Base-by-base conservation (phyloP, 2,888 invertebrate genomes). In the Tribolium freemani region DNA sequence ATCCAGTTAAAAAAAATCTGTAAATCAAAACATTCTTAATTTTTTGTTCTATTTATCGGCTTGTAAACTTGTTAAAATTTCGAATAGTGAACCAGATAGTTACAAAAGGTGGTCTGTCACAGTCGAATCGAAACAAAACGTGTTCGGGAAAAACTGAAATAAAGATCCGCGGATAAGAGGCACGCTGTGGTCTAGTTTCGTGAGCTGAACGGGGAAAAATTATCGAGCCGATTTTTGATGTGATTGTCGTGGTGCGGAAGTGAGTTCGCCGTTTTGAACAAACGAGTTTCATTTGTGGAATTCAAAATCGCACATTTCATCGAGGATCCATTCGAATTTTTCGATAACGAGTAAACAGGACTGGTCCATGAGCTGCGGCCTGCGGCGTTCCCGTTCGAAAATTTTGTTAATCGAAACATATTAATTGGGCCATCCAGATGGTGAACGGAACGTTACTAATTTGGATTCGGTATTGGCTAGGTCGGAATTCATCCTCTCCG, bases 111-210 rank as follows among this genome's bases (percentile, higher is more conserved):
- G 26, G 38, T 38, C n/a, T 38, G 38, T 38, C 38, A 38, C 0
- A 6, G 6, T 38, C 8, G 38, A 38, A 38, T 38, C 8, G 38
- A 38, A 38, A 38, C 38, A 38, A 38, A 38, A 38, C 38, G 38
- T 9, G n/a, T n/a, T 38, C n/a, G 38, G 38, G 38, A 38, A n/a
- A 31, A 38, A 38, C n/a, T 26, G 26, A 26, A 26, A 26, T 38
- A 38, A 38, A 50, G 63, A 61, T 61, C n/a, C 13, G 4, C 31
- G 30, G 63, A 63, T 63, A 63, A 63, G 63, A 16, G 13, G 31
- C 63, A 63, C 63, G 63, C 63, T 45, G n/a, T 8, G 48, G 48
- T 13, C 6, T 13, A 11, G 48, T 48, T 48, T 48, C 48, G 48
- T 48, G 48, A 48, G 6, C 11, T 26, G 26, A 26, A 26, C 26